Conservation (phyloP, 2,888 invertebrate genomes). For the Diplolepis rosae region DNA sequence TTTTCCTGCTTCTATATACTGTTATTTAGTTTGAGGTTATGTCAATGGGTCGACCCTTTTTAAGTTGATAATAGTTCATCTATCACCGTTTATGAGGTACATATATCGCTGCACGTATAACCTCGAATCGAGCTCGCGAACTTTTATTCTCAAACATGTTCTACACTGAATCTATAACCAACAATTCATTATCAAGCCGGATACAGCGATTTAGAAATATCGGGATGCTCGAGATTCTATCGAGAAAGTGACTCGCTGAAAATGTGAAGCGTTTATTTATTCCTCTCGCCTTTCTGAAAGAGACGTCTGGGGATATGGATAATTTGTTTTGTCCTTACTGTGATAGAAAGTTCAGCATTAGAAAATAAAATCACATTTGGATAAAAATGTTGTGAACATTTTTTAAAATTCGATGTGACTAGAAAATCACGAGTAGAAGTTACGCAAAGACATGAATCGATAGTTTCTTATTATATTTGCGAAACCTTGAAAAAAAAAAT, state of each 20-base stretch:
- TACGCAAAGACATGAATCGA: background rate
- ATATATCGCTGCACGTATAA: background rate
- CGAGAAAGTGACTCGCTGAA: background rate
- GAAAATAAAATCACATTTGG: no score
- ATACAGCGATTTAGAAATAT: background rate
- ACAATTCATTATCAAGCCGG: background rate
- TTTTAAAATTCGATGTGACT: no score
- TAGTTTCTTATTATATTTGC: background rate
- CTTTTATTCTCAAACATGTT: background rate
- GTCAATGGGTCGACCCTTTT: no score
- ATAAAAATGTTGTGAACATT: no score
- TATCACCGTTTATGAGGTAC: no score
- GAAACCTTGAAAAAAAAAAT: background rate
- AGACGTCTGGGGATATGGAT: no score
- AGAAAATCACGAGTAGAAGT: no score
- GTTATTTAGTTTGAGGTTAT: no score
- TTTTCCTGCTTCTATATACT: no score
- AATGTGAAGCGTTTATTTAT: conserved; percentile 4
- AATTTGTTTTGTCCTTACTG: no score
- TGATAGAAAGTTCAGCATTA: no score
- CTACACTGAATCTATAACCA: background rate
- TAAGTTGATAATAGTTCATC: no score
- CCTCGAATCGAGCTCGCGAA: background rate
- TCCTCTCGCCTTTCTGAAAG: background rate
- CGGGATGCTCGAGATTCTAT: conserved; percentile 9